Percentiles rank a stretch among this genome's conserved stretches.
Evolutionary conservation across 2,113 vertebrate genomes (phyloP).

Genomic region (Uria lomvia): DNA sequence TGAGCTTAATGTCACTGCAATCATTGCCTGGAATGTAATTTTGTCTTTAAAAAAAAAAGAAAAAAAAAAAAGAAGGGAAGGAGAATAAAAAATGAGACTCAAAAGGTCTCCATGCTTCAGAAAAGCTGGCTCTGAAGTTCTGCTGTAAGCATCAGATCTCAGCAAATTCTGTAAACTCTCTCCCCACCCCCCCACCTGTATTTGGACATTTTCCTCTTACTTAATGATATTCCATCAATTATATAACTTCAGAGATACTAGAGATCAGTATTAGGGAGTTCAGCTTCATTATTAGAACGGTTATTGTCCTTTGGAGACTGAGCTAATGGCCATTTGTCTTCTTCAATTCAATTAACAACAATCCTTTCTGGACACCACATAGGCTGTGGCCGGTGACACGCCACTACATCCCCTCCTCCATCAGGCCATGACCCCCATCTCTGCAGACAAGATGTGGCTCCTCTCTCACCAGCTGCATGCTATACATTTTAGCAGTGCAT

Average conservation of each 20-base stretch:
- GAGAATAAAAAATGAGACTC: neutral
- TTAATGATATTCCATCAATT: constrained; percentile 70
- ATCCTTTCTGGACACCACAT: neutral
- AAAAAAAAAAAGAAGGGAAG: neutral
- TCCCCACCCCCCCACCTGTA: neutral
- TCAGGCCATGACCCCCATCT: constrained; percentile 28
- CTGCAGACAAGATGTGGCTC: neutral
- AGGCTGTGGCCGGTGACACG: neutral
- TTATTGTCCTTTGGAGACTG: constrained; percentile 64
- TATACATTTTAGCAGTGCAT: neutral
- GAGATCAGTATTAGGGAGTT: constrained; percentile 45
- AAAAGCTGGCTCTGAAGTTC: neutral
- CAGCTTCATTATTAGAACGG: constrained; percentile 68
- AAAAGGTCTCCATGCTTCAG: neutral
- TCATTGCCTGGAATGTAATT: constrained; percentile 15
- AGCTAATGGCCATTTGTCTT: constrained; percentile 69
- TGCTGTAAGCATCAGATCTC: neutral
- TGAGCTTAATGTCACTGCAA: constrained; percentile 10
- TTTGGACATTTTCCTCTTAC: constrained; percentile 35
- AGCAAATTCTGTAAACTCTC: neutral
- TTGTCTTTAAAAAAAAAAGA: neutral
- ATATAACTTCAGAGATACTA: constrained; percentile 47
- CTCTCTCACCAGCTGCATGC: neutral
- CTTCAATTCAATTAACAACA: constrained; percentile 64
- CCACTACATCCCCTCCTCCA: constrained; percentile 7